Percentiles rank a stretch among this genome's conserved stretches.
phyloP scores from a whole-genome alignment of 1,140 invertebrate species.

The Ooceraea biroi region DNA sequence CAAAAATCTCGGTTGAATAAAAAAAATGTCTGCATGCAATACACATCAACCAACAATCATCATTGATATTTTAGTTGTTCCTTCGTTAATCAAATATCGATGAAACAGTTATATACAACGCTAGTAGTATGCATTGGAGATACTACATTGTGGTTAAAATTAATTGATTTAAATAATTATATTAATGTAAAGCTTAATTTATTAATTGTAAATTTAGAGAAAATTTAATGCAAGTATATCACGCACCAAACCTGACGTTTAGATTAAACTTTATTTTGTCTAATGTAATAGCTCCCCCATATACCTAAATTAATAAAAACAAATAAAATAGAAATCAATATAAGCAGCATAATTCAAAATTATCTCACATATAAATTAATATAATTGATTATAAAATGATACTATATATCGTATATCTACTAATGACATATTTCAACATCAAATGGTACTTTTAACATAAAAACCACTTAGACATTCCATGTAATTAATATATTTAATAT shows the following conservation, averaged over 20 bases:
- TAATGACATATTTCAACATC: background rate
- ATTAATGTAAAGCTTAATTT: background rate
- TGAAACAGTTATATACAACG: conserved; percentile 35
- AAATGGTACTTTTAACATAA: background rate
- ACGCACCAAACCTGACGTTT: background rate
- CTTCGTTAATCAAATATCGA: conserved; percentile 40
- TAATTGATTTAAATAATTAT: background rate
- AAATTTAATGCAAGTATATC: background rate
- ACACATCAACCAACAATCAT: conserved; percentile 48
- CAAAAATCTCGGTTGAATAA: conserved; percentile 23
- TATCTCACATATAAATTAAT: background rate
- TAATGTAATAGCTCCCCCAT: background rate
- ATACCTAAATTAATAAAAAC: background rate
- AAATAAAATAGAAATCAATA: conserved; percentile 13
- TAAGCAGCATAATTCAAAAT: background rate
- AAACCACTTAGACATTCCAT: background rate
- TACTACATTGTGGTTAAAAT: conserved; percentile 21
- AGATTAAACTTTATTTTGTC: background rate
- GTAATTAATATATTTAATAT: background rate
- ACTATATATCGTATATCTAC: background rate
- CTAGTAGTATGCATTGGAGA: background rate
- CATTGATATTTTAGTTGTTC: conserved; percentile 8
- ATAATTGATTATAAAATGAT: background rate
- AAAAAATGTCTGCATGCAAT: conserved; percentile 65
- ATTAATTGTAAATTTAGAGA: background rate